Evolutionary conservation across 1,140 invertebrate species (phyloP).

Genomic region (Marisa cornuarietis): DNA sequence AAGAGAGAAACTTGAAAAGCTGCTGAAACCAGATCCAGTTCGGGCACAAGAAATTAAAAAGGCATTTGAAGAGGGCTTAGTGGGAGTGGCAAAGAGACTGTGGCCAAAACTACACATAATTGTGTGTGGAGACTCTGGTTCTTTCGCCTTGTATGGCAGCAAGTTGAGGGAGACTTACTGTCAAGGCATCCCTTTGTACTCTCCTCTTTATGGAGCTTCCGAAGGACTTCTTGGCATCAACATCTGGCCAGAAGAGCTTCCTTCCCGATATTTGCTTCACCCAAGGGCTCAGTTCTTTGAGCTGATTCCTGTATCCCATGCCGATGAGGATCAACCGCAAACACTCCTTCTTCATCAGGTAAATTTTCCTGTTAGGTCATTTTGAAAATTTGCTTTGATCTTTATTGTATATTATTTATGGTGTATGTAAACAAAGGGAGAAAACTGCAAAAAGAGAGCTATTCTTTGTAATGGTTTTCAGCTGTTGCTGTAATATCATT

Average conservation of each 20-base stretch:
- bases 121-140: constrained; percentile 57
- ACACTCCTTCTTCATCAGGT: constrained; percentile 62
- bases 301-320: constrained; percentile 59
- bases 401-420: too few relatives aligned
- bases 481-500: too few relatives aligned
- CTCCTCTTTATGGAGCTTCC: constrained; percentile 63
- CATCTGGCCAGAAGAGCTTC: constrained; percentile 51
- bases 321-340: constrained; percentile 52
- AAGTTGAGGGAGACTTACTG: constrained; percentile 52
- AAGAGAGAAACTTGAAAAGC: constrained; percentile 46
- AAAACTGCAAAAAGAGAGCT: too few relatives aligned
- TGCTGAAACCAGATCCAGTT: constrained; percentile 53
- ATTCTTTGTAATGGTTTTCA: too few relatives aligned
- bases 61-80: constrained; percentile 44
- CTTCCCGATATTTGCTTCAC: constrained; percentile 54
- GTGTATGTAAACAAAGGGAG: too few relatives aligned
- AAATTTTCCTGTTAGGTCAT: neutral
- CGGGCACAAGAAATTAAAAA: constrained; percentile 54
- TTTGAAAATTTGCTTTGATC: too few relatives aligned
- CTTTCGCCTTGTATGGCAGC: constrained; percentile 58
- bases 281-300: constrained; percentile 61
- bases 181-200: constrained; percentile 58
- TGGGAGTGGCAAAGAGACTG: constrained; percentile 53
- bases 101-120: constrained; percentile 61
- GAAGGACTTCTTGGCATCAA: constrained; percentile 64